Conservation (phyloP, 2,113 vertebrate genomes). For the Rattus norvegicus region DNA sequence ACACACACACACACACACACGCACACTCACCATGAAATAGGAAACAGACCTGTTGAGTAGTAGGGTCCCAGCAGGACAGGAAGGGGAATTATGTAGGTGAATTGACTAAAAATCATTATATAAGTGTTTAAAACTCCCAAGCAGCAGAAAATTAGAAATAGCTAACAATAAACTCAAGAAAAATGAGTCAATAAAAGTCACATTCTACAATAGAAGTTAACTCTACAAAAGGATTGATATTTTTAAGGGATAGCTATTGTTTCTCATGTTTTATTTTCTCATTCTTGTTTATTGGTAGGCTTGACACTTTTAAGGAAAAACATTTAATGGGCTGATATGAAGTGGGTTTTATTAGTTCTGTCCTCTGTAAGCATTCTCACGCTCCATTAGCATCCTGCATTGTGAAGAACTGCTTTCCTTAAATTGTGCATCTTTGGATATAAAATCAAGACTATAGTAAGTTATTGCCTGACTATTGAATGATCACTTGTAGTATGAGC, state of each 20-base stretch:
- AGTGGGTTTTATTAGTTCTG: conserved; percentile 71
- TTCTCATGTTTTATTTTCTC: conserved; percentile 71
- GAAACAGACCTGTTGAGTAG: background rate
- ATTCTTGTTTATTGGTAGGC: conserved; percentile 18
- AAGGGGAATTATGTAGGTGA: no score
- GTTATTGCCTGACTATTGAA: conserved; percentile 63
- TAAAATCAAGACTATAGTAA: conserved; percentile 59
- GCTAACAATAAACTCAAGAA: background rate
- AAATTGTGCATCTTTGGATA: conserved; percentile 59
- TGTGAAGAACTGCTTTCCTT: conserved; percentile 57
- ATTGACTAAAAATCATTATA: background rate
- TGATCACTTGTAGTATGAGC: conserved; percentile 48
- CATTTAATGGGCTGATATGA: conserved; percentile 61
- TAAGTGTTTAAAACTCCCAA: background rate
- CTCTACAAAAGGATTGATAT: background rate
- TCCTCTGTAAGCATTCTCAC: conserved; percentile 62
- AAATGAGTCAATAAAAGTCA: conserved; percentile 62
- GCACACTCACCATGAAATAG: background rate
- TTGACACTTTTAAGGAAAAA: conserved; percentile 61
- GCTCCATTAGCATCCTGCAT: conserved; percentile 57
- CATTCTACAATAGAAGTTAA: conserved; percentile 46
- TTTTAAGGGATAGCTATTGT: conserved; percentile 57
- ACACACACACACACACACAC: background rate
- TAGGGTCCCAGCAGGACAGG: background rate
- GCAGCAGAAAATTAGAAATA: background rate